Percentiles rank a stretch among this genome's conserved stretches.
phyloP scores from a whole-genome alignment of 2,797 vertebrate species.

The Fistularia commersonii region DNA sequence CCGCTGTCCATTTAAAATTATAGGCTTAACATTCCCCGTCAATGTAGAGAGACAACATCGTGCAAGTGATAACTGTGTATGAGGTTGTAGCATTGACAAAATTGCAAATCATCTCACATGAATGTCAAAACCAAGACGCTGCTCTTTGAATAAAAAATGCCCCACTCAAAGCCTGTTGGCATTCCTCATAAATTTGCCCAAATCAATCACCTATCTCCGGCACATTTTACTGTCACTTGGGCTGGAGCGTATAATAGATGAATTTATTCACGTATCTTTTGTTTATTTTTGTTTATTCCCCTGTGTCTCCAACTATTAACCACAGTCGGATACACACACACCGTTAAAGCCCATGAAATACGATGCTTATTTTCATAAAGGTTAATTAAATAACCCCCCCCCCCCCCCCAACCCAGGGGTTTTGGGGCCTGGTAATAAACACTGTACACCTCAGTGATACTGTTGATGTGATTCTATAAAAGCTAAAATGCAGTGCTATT shows the following conservation, averaged over 20 bases:
- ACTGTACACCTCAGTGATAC: slow-evolving; percentile 1
- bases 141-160: slow-evolving; percentile 21
- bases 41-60: not conserved
- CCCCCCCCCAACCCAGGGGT: slow-evolving; percentile 13
- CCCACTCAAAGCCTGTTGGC: slow-evolving; percentile 6
- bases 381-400: slow-evolving; percentile 46
- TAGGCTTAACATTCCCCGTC: slow-evolving; percentile 1
- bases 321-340: no score
- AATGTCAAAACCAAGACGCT: slow-evolving; percentile 27
- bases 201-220: no score
- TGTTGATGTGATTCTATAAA: slow-evolving; percentile 6
- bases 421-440: slow-evolving; percentile 32
- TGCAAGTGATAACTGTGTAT: not conserved
- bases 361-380: not conserved
- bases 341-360: slow-evolving; percentile 29
- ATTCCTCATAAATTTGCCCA: slow-evolving; percentile 27
- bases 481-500: no score
- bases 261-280: slow-evolving; percentile 46
- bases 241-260: slow-evolving; percentile 18
- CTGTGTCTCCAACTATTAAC: slow-evolving; percentile 36
- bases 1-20: slow-evolving; percentile 19
- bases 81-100: slow-evolving; percentile 14
- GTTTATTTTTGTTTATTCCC: no score
- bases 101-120: slow-evolving; percentile 21
- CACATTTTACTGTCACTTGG: slow-evolving; percentile 33